Evolutionary conservation across 2,797 vertebrate genomes (phyloP).

Genomic region (Anguilla anguilla): DNA sequence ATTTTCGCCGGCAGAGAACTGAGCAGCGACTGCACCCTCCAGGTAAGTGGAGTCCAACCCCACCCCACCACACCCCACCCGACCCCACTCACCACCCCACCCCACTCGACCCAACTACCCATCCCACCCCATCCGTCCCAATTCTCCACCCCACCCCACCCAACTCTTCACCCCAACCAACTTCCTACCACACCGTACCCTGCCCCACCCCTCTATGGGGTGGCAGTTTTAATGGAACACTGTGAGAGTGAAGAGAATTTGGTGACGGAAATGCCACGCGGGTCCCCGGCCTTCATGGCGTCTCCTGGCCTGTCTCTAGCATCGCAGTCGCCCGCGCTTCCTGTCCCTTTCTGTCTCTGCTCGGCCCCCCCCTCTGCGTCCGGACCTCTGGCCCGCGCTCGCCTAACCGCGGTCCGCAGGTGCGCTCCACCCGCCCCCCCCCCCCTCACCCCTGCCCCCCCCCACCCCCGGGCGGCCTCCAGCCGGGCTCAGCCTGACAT

Average conservation of each 20-base stretch:
- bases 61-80: neutral
- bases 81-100: neutral
- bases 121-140: neutral
- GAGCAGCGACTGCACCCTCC: conserved; percentile 75
- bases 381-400: neutral
- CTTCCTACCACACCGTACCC: too few relatives aligned
- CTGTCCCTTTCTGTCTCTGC: neutral
- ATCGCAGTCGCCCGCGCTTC: neutral
- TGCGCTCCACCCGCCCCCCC: neutral
- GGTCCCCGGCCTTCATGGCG: neutral
- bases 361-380: neutral
- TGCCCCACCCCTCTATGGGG: neutral
- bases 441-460: conserved; percentile 32
- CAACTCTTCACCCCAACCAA: too few relatives aligned
- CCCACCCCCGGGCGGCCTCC: conserved; percentile 42
- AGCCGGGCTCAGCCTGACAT: conserved; percentile 64
- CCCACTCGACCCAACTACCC: neutral
- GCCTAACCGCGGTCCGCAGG: neutral
- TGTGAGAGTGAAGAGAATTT: neutral
- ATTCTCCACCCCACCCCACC: neutral
- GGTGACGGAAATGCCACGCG: neutral
- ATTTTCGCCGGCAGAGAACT: conserved; percentile 89
- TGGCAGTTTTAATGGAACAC: neutral
- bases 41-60: conserved; percentile 70
- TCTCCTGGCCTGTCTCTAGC: neutral